These are phyloP conservation scores for Aleiodes sp. DNA, from an alignment of 1,140 invertebrate species.

Conservation along the genomic window DNA sequence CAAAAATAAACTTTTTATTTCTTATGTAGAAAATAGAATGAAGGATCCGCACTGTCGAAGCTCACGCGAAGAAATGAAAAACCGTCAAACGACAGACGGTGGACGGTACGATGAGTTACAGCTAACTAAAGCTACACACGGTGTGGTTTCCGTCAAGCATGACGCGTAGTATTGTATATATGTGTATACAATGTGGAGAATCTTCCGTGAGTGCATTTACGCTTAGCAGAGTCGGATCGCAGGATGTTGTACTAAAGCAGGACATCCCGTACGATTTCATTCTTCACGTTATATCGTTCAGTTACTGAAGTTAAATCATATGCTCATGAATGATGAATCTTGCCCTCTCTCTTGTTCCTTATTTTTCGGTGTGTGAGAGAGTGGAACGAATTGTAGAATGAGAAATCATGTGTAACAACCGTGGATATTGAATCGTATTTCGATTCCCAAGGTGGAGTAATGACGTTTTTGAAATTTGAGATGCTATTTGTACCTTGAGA, in stretches of 20 bases:
- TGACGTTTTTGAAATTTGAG: background rate
- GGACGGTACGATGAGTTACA: conserved; percentile 20
- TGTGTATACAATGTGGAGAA: background rate
- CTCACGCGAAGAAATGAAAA: conserved; percentile 20
- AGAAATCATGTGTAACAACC: background rate
- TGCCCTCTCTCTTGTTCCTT: background rate
- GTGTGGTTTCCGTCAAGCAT: conserved; percentile 39
- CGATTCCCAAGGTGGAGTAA: conserved; percentile 8
- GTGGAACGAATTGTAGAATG: background rate
- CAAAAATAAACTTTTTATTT: background rate
- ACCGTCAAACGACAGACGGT: conserved; percentile 10
- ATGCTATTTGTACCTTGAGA: conserved; percentile 2
- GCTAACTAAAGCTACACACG: conserved; percentile 34
- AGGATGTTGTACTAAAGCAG: conserved; percentile 53
- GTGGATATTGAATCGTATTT: conserved; percentile 21
- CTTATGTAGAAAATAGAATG: background rate
- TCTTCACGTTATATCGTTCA: conserved; percentile 27
- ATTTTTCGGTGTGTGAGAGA: background rate
- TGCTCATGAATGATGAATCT: conserved; percentile 20
- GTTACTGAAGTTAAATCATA: conserved; percentile 17
- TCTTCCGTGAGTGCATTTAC: conserved; percentile 34
- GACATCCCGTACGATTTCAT: conserved; percentile 51
- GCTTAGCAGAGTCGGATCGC: conserved; percentile 37
- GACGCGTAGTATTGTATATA: conserved; percentile 35
- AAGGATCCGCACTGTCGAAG: background rate